A percentile compares a stretch with the other conserved stretches of the same genome.
These are phyloP conservation scores for Microctonus brassicae DNA, from an alignment of 2,888 invertebrate genomes.

Conservation along the genomic window DNA sequence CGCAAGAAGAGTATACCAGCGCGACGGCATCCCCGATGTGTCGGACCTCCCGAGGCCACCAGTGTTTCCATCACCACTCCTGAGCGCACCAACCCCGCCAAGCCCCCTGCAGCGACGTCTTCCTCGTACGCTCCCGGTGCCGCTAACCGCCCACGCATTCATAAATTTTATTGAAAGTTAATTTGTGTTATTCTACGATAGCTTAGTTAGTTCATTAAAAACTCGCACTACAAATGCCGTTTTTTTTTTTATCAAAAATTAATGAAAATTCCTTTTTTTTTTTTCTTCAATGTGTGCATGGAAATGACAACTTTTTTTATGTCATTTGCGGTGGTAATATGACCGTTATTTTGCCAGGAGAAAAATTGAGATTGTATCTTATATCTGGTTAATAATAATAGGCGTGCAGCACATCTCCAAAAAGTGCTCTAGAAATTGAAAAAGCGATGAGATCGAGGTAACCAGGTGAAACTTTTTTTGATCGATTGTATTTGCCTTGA, in stretches of 20 bases:
- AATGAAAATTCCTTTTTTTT: no score
- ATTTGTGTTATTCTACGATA: slow-evolving; percentile 43
- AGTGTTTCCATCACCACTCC: slow-evolving; percentile 61
- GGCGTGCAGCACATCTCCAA: no score
- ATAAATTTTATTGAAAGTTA: slow-evolving; percentile 46
- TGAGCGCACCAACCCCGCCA: slow-evolving; percentile 66
- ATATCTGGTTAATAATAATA: no score
- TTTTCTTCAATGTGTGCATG: no score
- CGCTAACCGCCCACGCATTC: slow-evolving; percentile 62
- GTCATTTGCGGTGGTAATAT: no score
- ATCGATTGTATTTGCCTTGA: no score
- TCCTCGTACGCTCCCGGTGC: slow-evolving; percentile 66
- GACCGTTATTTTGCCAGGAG: no score
- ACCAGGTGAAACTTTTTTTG: no score
- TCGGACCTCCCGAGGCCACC: slow-evolving; percentile 68
- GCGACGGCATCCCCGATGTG: slow-evolving; percentile 77
- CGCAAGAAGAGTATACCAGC: slow-evolving; percentile 92
- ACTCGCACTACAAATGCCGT: slow-evolving; percentile 14
- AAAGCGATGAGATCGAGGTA: no score
- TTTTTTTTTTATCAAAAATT: background rate
- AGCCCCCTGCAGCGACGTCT: slow-evolving; percentile 66
- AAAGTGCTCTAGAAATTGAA: no score
- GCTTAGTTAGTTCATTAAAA: slow-evolving; percentile 25
- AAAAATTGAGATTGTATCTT: no score
- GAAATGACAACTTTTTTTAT: no score